A percentile compares a stretch with the other conserved stretches of the same genome.
Conservation (phyloP, 2,888 invertebrate species). For the Sinelater perroti region DNA sequence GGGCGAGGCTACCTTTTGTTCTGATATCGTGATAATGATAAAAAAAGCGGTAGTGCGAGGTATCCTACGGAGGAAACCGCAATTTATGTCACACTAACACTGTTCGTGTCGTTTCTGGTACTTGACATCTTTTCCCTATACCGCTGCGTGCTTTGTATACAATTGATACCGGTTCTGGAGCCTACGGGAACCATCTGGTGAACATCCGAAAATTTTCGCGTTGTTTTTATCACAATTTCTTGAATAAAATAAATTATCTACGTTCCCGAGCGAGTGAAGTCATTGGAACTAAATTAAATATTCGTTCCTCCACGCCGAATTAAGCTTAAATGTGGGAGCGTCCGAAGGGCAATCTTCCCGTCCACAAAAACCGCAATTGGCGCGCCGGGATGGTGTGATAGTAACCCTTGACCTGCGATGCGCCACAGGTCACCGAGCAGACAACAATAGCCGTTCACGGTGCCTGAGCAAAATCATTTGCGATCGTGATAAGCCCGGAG, state of each 20-base stretch:
- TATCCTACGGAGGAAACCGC: no score
- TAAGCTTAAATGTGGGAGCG: neutral
- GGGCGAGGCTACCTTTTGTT: no score
- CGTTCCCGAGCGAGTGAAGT: neutral
- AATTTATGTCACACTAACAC: no score
- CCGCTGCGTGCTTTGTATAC: no score
- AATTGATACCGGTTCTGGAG: no score
- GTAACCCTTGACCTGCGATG: conserved; percentile 48
- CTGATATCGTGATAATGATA: no score
- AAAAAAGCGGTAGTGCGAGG: no score
- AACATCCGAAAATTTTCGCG: neutral
- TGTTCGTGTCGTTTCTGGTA: no score
- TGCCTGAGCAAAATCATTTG: conserved; percentile 46
- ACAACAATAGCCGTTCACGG: conserved; percentile 49
- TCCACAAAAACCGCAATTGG: conserved; percentile 6
- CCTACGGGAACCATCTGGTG: neutral
- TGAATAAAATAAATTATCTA: no score
- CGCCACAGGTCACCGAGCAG: conserved; percentile 46
- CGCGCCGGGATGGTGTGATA: conserved; percentile 40
- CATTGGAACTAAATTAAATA: neutral
- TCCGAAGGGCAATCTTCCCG: neutral
- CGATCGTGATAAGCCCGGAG: conserved; percentile 44
- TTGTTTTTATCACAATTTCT: no score
- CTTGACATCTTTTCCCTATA: no score
- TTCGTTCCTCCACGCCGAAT: neutral